Base-by-base conservation (phyloP, 2,113 vertebrate genomes). In the Aphyosemion australe region DNA sequence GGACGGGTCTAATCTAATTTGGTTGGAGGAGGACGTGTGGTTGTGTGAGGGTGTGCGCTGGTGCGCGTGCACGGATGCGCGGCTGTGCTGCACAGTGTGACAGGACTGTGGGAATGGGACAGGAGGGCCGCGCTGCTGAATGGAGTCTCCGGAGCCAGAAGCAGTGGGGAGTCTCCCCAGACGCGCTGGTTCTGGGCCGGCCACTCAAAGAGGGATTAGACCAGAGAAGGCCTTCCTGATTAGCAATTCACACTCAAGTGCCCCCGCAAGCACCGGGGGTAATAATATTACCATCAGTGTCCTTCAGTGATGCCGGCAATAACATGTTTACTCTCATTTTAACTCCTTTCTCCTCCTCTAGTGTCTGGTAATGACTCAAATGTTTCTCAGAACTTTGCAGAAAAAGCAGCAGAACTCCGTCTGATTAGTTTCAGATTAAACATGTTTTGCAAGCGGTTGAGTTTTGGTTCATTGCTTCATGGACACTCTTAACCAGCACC, bases 1-100 rank as follows among this genome's bases (percentile, higher is more conserved):
- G 83, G 94, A 95, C 94, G 93, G 94, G 92, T 94, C 94, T 98
- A 99, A 99, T 97, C 96, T 99, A 98, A 99, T 99, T 97, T 97
- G 94, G 93, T 94, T 93, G 92, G 95, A 96, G 94, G 91, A 84
- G 94, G 92, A 94, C 92, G 86, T 81, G 77, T 66, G 69, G 76
- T 66, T 74, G 73, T 61, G 73, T 75, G 61, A 37, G 77, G 69
- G 74, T 37, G 68, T 64, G 78, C 63, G 72, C 67, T 34, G 39
- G 65, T 65, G 65, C 50, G 76, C 57, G 75, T 68, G 75, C 34
- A 57, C 57, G 59, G 63, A 72, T 80, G 83, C 70, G 53, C 87
- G 92, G 91, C 92, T 91, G 91, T 86, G 69, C 89, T 86, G 92
- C 93, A 93, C 93, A 94, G 89, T 88, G 85, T 82, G 88, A 86